Base-by-base conservation (phyloP, 2,888 invertebrate genomes). In the Steinernema carpocapsae region DNA sequence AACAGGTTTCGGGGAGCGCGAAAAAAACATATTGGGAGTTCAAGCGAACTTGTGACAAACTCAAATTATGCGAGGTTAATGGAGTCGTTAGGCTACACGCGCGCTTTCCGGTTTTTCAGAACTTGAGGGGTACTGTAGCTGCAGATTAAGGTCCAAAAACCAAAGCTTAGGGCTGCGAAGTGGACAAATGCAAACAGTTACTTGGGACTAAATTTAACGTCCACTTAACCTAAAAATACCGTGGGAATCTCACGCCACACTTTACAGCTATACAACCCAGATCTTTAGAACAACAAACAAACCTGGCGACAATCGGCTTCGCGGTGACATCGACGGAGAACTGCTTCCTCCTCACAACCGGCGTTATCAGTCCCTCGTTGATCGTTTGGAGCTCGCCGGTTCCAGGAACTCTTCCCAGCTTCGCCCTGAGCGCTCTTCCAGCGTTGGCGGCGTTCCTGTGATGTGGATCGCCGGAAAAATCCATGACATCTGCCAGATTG, bases 291-390 rank as follows among this genome's bases (percentile, higher is more conserved):
- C 6, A 56, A 56, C 14, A 4, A 56, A 56, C 56, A 22, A 14
- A 56, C 56, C 56, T 43, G 32, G 70, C 37, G 37, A 43, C 37
- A 7, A 56, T 26, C 2, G 56, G 56, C 26, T 56, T 56, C 17
- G 70, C 70, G 12, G 7, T 70, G 42, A 70, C 46, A 24, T 48
- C 70, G 29, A 59, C 46, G 59, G 32, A 37, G 59, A 76, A 71
- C n/a, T 79, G 73, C 74, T 84, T 85, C 22, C 85, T 72, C 14
- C 85, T 76, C 6, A 84, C 81, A 12, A 85, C 82, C 1, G 84
- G 84, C 32, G 84, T 85, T 48, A 84, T 81, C 19, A 84, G 74
- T 52, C 84, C 85, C 74, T 85, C 85, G 75, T 85, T 85, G 70
- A 88, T 84, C 72, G 84, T 82, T 80, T 84, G 74, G 24, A 78